Conservation (phyloP, 2,113 vertebrate genomes). For the Saiga tatarica region DNA sequence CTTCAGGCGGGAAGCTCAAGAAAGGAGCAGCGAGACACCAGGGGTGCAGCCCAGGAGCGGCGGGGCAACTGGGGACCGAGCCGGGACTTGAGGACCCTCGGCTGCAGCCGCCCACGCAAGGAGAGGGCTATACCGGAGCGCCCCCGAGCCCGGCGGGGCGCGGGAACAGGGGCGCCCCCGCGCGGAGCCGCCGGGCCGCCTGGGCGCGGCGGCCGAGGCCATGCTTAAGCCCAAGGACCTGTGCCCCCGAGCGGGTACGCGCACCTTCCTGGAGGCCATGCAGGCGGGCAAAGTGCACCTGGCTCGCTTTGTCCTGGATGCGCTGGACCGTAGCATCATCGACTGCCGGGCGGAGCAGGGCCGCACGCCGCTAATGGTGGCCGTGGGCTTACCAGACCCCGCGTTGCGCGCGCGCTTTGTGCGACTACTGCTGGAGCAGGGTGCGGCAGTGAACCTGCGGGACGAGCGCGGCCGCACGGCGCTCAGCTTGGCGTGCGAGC, state of each 20-base stretch:
- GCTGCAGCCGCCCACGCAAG: conserved; percentile 41
- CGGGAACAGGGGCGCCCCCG: conserved; percentile 62
- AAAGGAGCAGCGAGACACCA: background rate
- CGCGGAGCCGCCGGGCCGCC: conserved; percentile 50
- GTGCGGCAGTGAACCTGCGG: conserved; percentile 88
- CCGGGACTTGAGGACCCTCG: conserved; percentile 32
- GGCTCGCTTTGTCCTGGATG: conserved; percentile 92
- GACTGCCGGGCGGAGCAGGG: conserved; percentile 90
- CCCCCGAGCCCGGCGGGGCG: background rate
- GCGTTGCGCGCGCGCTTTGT: conserved; percentile 86
- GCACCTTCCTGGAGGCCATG: conserved; percentile 93
- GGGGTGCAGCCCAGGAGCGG: background rate
- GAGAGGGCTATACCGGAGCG: background rate
- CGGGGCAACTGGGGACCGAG: background rate
- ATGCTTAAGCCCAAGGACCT: conserved; percentile 93
- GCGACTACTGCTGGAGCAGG: conserved; percentile 89
- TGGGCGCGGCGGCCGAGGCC: conserved; percentile 14
- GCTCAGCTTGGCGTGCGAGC: conserved; percentile 90
- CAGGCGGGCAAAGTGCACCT: conserved; percentile 90
- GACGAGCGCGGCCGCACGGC: conserved; percentile 90
- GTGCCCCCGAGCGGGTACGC: conserved; percentile 90
- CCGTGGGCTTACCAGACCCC: conserved; percentile 86
- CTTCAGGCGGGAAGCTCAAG: background rate
- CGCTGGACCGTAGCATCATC: conserved; percentile 91
- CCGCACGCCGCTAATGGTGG: conserved; percentile 91